A percentile compares a stretch with the other conserved stretches of the same genome.
Evolutionary conservation across 1,140 invertebrate genomes (phyloP).

Genomic region (Choristoneura fumiferana): DNA sequence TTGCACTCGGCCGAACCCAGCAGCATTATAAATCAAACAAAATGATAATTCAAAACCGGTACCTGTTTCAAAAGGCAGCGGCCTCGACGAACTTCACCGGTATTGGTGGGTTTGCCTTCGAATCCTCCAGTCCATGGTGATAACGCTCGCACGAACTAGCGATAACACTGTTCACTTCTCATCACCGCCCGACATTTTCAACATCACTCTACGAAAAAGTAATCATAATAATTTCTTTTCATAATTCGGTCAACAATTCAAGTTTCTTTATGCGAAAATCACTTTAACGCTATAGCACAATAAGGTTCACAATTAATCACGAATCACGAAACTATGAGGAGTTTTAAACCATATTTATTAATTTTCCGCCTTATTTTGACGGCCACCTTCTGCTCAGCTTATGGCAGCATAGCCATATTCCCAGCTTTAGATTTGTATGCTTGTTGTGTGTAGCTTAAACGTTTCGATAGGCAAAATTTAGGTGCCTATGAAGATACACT

Average conservation of each 20-base stretch:
- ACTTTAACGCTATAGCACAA: conserved; percentile 37
- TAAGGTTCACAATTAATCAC: conserved; percentile 55
- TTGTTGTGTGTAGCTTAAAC: conserved; percentile 25
- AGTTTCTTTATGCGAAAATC: conserved; percentile 36
- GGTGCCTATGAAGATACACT: conserved; percentile 23
- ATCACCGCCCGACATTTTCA: conserved; percentile 25
- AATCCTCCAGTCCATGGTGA: conserved; percentile 65
- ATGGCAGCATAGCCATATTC: conserved; percentile 20
- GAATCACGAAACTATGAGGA: conserved; percentile 40
- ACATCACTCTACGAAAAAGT: conserved; percentile 41
- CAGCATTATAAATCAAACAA: conserved; percentile 70
- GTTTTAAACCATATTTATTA: conserved; percentile 68
- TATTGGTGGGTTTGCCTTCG: conserved; percentile 46
- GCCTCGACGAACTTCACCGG: conserved; percentile 65
- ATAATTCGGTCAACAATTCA: conserved; percentile 49
- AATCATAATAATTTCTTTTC: conserved; percentile 56
- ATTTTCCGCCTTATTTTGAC: conserved; percentile 73
- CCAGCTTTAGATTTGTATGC: conserved; percentile 16
- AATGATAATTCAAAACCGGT: conserved; percentile 76
- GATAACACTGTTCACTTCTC: conserved; percentile 28
- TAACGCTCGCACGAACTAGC: conserved; percentile 26
- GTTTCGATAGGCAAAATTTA: conserved; percentile 13
- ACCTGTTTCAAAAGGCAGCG: conserved; percentile 72
- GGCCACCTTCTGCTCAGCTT: conserved; percentile 40
- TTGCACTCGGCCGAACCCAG: conserved; percentile 34